Evolutionary conservation across 2,888 invertebrate genomes (phyloP).

Genomic region (Pycnomerus fuliginosus): DNA sequence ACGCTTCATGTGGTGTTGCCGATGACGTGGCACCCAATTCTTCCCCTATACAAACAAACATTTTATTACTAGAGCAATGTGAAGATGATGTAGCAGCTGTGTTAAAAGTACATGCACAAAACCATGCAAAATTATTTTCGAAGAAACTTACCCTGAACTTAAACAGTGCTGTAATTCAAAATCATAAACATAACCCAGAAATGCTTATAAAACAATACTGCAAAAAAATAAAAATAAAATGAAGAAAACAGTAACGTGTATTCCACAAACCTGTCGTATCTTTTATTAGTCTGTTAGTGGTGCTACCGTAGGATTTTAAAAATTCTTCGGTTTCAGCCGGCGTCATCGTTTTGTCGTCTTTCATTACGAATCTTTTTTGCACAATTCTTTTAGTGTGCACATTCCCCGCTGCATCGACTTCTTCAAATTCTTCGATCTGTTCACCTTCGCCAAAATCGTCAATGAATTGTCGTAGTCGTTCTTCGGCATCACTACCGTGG

Average conservation of each 20-base stretch:
- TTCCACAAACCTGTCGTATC: conserved; percentile 40
- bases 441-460: conserved; percentile 57
- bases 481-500: conserved; percentile 56
- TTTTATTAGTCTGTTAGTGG: conserved; percentile 25
- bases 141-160: conserved; percentile 33
- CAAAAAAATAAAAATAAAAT: neutral
- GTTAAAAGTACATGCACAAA: conserved; percentile 24
- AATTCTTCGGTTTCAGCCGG: conserved; percentile 22
- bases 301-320: conserved; percentile 11
- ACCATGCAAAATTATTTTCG: conserved; percentile 35
- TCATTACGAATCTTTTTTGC: conserved; percentile 54
- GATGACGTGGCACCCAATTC: conserved; percentile 23
- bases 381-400: conserved; percentile 56
- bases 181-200: too few relatives aligned
- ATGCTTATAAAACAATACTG: neutral
- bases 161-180: too few relatives aligned
- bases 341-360: conserved; percentile 31
- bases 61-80: neutral
- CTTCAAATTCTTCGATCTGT: conserved; percentile 55
- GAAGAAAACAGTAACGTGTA: neutral
- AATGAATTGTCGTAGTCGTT: conserved; percentile 55
- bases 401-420: conserved; percentile 57
- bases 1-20: conserved; percentile 14
- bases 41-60: conserved; percentile 30
- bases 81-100: conserved; percentile 21